These are phyloP conservation scores for Leptopterna dolabrata DNA, from an alignment of 2,888 invertebrate species.

Conservation along the genomic window DNA sequence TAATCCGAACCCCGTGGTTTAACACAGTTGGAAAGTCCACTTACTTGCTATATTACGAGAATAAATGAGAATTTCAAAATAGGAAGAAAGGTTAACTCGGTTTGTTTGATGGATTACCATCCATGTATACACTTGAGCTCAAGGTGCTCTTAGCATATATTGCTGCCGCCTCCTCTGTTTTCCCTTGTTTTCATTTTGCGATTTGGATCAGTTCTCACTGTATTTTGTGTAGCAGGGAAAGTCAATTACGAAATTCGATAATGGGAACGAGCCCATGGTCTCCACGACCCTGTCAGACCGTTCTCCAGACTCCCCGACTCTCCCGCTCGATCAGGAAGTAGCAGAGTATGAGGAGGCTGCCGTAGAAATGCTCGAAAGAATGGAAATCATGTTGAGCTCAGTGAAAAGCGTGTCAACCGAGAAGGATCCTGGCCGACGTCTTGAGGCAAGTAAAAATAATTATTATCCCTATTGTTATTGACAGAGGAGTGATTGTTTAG, in stretches of 20 bases:
- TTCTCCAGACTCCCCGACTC: conserved; percentile 56
- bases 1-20: too few species aligned
- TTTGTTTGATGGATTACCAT: too few species aligned
- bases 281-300: background rate
- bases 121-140: too few species aligned
- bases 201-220: background rate
- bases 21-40: too few species aligned
- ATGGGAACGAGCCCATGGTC: conserved; percentile 43
- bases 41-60: too few species aligned
- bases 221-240: conserved; percentile 48
- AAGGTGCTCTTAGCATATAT: too few species aligned
- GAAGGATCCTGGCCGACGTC: conserved; percentile 73
- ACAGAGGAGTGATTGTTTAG: background rate
- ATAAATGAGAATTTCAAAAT: too few species aligned
- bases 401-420: conserved; percentile 72
- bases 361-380: conserved; percentile 69
- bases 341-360: conserved; percentile 66
- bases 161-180: too few species aligned
- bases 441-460: conserved; percentile 70
- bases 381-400: conserved; percentile 73
- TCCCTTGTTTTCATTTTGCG: too few species aligned
- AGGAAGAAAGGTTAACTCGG: too few species aligned
- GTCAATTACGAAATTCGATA: conserved; percentile 31
- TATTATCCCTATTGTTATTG: background rate
- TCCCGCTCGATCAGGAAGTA: conserved; percentile 62